Conservation (phyloP, 2,113 vertebrate species). For the Phrynosoma blainvillii region DNA sequence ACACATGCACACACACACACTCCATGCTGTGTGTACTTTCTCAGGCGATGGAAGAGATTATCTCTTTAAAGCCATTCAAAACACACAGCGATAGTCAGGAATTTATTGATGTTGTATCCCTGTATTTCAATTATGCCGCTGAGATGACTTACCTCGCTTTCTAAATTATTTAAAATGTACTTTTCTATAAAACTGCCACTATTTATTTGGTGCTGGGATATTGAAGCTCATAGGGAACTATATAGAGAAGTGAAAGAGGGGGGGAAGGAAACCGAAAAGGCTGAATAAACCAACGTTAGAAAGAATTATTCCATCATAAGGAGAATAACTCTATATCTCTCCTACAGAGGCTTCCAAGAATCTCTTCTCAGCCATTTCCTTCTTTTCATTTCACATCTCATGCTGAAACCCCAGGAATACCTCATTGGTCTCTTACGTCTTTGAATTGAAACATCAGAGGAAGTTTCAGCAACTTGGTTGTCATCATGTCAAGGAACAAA, state of each 20-base stretch:
- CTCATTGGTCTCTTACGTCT: too few relatives aligned
- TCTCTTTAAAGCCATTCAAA: not conserved
- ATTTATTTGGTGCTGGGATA: not conserved
- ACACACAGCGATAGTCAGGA: not conserved
- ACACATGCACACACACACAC: not conserved
- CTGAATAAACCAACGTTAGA: not conserved
- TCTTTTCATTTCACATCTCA: too few relatives aligned
- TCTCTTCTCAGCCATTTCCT: too few relatives aligned
- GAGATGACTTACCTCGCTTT: slow-evolving; percentile 14
- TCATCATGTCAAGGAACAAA: too few relatives aligned
- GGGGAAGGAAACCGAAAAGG: not conserved
- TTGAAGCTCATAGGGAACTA: not conserved
- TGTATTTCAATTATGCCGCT: slow-evolving; percentile 19
- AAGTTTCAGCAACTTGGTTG: too few relatives aligned
- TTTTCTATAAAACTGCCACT: slow-evolving; percentile 23
- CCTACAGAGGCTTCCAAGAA: not conserved
- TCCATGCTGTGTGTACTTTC: not conserved
- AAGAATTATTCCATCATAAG: not conserved
- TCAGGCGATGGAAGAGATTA: not conserved
- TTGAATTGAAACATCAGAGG: too few relatives aligned
- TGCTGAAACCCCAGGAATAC: too few relatives aligned
- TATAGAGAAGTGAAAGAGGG: not conserved
- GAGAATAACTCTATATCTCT: not conserved
- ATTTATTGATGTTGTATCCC: not conserved
- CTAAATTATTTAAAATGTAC: slow-evolving; percentile 29